Base-by-base conservation (phyloP, 1,140 invertebrate species). In the Megalonaias nervosa region DNA sequence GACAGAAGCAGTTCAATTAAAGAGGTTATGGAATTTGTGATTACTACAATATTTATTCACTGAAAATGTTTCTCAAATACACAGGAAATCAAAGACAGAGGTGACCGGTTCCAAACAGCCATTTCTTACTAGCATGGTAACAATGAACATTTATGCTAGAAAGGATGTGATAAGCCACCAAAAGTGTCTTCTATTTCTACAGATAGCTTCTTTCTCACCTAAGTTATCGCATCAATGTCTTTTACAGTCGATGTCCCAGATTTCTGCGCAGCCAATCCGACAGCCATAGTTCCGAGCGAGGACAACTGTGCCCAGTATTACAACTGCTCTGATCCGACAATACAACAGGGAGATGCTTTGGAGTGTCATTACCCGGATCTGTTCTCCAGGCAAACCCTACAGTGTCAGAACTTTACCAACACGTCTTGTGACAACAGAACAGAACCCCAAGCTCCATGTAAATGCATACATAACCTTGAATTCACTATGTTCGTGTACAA, bases 241-340 rank as follows among this genome's bases (percentile, higher is more conserved):
- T 2, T 80, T 76, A 2, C 59, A 83, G 81, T 62, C 31, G 79
- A 79, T 65, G 75, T 83, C 15, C 58, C 67, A 59, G 61, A 77
- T 16, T 80, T 77, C 17, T 83, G 81, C 61, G 71, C 70, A 21
- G 76, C 81, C 13, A 80, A 80, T 19, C 73, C 73, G 19, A 70
- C 3, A 11, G 59, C 73, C 19, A 74, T 83, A 26, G 81, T 76
- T 60, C 26, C 76, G 38, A 76, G 84, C 68, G 66, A 71, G 11
- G 74, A 74, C 15, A 84, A 87, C 77, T 87, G 85, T 81, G 85
- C 81, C 55, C 84, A 84, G 75, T 87, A 85, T 65, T 87, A 84
- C 67, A 81, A 87, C 79, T 87, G 85, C 72, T 78, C 80, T 9
- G 66, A 66, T 59, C 68, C 55, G 16, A 17, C 13, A 21, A 15